Conservation (phyloP, 2,113 vertebrate species). For the Thinocorus orbignyianus region DNA sequence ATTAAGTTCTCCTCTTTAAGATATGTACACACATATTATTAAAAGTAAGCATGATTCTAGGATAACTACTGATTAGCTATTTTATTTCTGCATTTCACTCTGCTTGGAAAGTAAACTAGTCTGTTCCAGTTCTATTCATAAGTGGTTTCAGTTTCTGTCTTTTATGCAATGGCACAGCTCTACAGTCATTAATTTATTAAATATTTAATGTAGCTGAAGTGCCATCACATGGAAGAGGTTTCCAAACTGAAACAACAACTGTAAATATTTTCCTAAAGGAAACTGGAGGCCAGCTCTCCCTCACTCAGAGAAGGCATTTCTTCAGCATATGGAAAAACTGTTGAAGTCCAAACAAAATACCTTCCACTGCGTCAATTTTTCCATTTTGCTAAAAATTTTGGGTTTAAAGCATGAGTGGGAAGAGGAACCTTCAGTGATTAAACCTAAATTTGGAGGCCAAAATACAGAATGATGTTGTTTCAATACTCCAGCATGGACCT, state of each 20-base stretch:
- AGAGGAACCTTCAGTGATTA: neutral
- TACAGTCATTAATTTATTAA: neutral
- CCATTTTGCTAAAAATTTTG: neutral
- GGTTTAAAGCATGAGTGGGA: neutral
- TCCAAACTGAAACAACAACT: conserved; percentile 18
- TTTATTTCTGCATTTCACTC: conserved; percentile 23
- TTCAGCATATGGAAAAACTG: conserved; percentile 23
- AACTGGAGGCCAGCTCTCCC: neutral
- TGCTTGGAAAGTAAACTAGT: neutral
- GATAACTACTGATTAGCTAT: neutral
- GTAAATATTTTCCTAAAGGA: conserved; percentile 51
- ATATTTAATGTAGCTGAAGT: conserved; percentile 39
- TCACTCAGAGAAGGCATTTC: neutral
- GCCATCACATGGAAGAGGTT: neutral
- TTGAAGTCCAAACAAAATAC: conserved; percentile 9
- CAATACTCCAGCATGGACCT: fast-evolving
- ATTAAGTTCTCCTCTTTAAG: neutral
- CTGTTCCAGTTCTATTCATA: neutral
- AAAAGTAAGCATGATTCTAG: neutral
- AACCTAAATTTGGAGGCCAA: neutral
- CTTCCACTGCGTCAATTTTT: neutral
- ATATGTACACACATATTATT: neutral
- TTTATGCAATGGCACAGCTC: neutral
- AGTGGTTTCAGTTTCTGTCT: conserved; percentile 31
- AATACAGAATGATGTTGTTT: neutral